phyloP scores from a whole-genome alignment of 2,888 invertebrate species.

The Platypus cylindrus region DNA sequence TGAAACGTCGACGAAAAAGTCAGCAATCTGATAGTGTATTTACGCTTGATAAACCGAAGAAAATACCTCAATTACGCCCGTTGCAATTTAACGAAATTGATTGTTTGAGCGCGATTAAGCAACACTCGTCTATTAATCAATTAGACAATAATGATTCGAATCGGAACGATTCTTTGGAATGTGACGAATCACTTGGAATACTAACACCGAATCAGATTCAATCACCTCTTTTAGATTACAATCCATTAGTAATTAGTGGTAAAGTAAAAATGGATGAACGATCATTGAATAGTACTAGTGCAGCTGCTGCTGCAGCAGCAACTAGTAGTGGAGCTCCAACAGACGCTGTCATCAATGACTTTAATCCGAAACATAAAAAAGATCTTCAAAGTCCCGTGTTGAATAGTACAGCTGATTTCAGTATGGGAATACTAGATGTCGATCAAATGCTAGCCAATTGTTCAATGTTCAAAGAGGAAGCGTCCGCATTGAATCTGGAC shows the following conservation, averaged over 20 bases:
- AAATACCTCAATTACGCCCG: no score
- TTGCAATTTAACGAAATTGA: no score
- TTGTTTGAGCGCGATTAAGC: no score
- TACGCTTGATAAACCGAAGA: no score
- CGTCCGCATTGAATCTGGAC: conserved; percentile 44
- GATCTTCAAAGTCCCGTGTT: conserved; percentile 28
- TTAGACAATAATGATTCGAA: conserved; percentile 20
- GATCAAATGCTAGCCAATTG: conserved; percentile 43
- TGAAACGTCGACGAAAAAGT: no score
- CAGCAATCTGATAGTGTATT: no score
- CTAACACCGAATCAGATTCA: conserved; percentile 78
- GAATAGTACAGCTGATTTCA: conserved; percentile 28
- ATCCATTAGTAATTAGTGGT: conserved; percentile 6
- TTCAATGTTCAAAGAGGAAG: conserved; percentile 44
- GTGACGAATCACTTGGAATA: conserved; percentile 61
- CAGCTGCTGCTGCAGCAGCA: neutral
- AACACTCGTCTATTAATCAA: no score
- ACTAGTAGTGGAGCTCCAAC: conserved; percentile 7
- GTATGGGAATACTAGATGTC: conserved; percentile 36
- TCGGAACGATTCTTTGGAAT: conserved; percentile 69
- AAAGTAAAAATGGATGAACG: conserved; percentile 8
- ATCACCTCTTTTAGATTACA: conserved; percentile 18
- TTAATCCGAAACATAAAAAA: conserved; percentile 16
- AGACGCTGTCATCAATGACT: no score
- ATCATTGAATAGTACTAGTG: neutral